These are phyloP conservation scores for Epinotia demarniana DNA, from an alignment of 2,888 invertebrate genomes.

Conservation along the genomic window DNA sequence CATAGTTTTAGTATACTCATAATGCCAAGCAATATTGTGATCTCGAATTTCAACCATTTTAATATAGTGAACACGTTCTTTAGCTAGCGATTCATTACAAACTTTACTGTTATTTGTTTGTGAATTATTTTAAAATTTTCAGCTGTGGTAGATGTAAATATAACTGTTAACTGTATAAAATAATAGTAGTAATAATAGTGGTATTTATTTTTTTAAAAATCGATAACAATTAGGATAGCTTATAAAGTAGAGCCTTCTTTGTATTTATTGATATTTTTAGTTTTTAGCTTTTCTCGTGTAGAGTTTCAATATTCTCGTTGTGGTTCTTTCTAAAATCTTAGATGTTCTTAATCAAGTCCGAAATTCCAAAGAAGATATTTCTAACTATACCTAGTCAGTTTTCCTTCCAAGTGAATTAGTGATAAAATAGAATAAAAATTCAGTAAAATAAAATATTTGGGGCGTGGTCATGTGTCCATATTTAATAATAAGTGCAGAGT, in stretches of 20 bases:
- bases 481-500: constrained; percentile 57
- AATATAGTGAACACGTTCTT: constrained; percentile 33
- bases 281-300: constrained; percentile 42
- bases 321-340: constrained; percentile 29
- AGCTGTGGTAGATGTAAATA: constrained; percentile 44
- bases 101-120: constrained; percentile 18
- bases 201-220: constrained; percentile 41
- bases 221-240: constrained; percentile 19
- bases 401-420: constrained; percentile 16
- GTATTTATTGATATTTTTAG: neutral
- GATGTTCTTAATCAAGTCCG: neutral
- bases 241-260: constrained; percentile 34
- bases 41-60: constrained; percentile 59
- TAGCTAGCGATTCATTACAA: constrained; percentile 42
- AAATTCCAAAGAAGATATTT: neutral
- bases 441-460: constrained; percentile 19
- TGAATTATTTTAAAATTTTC: constrained; percentile 40
- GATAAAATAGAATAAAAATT: constrained; percentile 19
- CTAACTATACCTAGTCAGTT: neutral
- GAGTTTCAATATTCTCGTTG: constrained; percentile 37
- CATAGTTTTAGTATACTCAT: constrained; percentile 58
- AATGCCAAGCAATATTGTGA: constrained; percentile 84
- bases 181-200: constrained; percentile 30
- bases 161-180: constrained; percentile 34
- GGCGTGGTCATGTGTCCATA: constrained; percentile 29